A percentile compares a stretch with the other conserved stretches of the same genome.
Conservation (phyloP, 2,797 vertebrate genomes). For the Rhincodon typus region DNA sequence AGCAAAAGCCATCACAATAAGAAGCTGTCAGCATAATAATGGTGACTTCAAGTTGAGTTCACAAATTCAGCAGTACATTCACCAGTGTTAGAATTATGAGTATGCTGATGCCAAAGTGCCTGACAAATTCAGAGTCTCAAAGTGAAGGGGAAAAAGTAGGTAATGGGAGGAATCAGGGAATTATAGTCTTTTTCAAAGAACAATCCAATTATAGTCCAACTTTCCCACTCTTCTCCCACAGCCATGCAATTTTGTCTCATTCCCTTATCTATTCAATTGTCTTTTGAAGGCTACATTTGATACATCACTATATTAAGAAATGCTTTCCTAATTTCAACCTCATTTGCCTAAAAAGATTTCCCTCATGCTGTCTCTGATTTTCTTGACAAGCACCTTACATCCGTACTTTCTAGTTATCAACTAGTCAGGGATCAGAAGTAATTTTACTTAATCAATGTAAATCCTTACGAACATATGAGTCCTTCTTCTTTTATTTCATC, state of each 20-base stretch:
- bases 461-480: too few species aligned
- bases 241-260: background rate
- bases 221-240: background rate
- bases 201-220: background rate
- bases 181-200: background rate
- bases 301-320: background rate
- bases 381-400: background rate
- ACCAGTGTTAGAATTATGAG: background rate
- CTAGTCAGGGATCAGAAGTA: background rate
- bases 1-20: background rate
- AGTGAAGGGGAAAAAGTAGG: background rate
- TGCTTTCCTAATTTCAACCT: background rate
- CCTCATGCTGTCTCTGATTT: background rate
- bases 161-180: background rate
- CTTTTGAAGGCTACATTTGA: background rate
- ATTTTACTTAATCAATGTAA: background rate
- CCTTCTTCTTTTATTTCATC: too few species aligned
- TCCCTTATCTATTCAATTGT: background rate
- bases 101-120: background rate
- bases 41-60: background rate
- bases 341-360: background rate
- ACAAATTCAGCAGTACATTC: background rate
- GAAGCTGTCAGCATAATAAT: background rate
- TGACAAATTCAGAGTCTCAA: background rate
- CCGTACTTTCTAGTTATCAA: background rate